These are phyloP conservation scores for Centrocercus urophasianus DNA, from an alignment of 2,113 vertebrate genomes.

Conservation along the genomic window DNA sequence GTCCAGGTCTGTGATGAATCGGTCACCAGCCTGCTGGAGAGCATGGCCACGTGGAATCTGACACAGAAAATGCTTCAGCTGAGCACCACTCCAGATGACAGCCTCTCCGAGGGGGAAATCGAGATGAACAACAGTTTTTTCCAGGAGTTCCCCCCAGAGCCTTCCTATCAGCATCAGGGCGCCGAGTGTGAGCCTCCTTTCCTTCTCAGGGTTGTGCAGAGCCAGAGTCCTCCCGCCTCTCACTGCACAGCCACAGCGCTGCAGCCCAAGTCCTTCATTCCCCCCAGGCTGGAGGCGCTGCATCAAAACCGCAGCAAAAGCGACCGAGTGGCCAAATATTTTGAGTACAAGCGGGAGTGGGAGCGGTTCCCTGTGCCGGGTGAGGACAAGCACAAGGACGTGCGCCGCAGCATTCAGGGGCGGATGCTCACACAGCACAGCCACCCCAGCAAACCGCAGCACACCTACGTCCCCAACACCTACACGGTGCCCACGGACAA, in stretches of 20 bases:
- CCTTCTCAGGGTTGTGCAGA: background rate
- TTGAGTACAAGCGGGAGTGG: constrained; percentile 76
- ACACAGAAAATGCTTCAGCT: background rate
- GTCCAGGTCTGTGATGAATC: constrained; percentile 70
- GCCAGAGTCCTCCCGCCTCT: background rate
- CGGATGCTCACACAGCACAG: constrained; percentile 63
- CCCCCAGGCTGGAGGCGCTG: constrained; percentile 55
- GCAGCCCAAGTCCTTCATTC: constrained; percentile 72
- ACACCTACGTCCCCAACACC: constrained; percentile 76
- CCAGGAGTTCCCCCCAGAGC: background rate
- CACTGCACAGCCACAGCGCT: background rate
- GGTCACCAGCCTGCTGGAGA: background rate
- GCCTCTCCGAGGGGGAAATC: background rate
- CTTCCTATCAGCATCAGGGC: background rate
- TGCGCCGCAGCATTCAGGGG: constrained; percentile 72
- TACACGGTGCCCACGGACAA: constrained; percentile 90
- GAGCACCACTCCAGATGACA: background rate
- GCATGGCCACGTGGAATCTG: background rate
- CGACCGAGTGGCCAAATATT: constrained; percentile 74
- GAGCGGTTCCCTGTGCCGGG: constrained; percentile 67
- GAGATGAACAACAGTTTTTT: background rate
- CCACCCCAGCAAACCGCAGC: constrained; percentile 63
- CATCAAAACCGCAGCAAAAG: constrained; percentile 54
- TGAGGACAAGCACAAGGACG: constrained; percentile 41
- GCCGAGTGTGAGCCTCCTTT: background rate